phyloP scores from a whole-genome alignment of 2,113 vertebrate genomes.

The Propithecus coquereli region DNA sequence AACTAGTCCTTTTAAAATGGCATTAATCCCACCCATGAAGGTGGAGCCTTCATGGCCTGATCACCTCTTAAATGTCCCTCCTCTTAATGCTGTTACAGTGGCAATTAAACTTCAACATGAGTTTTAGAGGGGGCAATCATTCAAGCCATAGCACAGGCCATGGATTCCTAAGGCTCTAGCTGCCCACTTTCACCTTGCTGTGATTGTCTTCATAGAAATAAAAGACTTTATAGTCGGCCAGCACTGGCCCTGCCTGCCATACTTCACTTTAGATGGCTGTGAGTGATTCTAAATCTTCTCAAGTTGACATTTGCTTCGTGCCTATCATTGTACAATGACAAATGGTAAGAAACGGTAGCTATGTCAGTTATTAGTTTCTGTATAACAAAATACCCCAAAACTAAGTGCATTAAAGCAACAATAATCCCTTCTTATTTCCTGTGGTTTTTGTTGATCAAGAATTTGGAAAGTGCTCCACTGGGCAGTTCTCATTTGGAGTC shows the following conservation, averaged over 20 bases:
- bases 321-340: not conserved
- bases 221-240: not conserved
- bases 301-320: not conserved
- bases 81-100: not conserved
- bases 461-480: not conserved
- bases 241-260: not conserved
- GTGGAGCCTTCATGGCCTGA: not conserved
- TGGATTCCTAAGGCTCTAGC: not conserved
- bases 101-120: not conserved
- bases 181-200: not conserved
- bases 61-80: not conserved
- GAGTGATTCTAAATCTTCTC: not conserved
- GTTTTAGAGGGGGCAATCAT: not conserved
- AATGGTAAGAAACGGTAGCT: not conserved
- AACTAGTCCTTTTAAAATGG: not conserved
- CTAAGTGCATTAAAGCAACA: not conserved
- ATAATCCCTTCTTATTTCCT: not conserved
- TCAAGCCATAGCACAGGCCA: not conserved
- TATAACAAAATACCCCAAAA: not conserved
- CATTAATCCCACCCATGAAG: not conserved
- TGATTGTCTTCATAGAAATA: not conserved
- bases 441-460: not conserved
- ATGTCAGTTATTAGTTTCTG: not conserved
- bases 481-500: not conserved
- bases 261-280: not conserved